Evolutionary conservation across 2,888 invertebrate species (phyloP).

Genomic region (Boloria selene): DNA sequence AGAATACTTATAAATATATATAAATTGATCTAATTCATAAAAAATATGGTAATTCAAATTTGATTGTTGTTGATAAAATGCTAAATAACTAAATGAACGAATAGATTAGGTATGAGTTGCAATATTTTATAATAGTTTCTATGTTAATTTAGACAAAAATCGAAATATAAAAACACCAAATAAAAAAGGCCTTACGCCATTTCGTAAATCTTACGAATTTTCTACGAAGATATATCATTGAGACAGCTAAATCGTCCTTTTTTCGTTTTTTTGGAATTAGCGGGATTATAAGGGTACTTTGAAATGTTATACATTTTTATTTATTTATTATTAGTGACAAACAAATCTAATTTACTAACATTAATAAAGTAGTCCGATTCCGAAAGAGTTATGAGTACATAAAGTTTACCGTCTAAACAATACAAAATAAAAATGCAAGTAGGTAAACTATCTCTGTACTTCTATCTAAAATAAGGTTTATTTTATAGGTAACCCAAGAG

Average conservation of each 20-base stretch:
- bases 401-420: slow-evolving; percentile 25
- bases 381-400: not conserved
- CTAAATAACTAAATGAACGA: not conserved
- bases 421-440: slow-evolving; percentile 26
- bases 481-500: slow-evolving; percentile 22
- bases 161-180: slow-evolving; percentile 39
- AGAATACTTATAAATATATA: too few relatives aligned
- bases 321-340: slow-evolving; percentile 9
- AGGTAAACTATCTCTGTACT: slow-evolving; percentile 19
- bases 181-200: slow-evolving; percentile 42
- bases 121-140: not conserved
- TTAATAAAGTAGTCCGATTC: not conserved
- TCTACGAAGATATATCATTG: slow-evolving; percentile 63
- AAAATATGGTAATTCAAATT: too few relatives aligned
- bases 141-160: not conserved
- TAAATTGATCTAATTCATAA: too few relatives aligned
- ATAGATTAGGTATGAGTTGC: not conserved
- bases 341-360: not conserved
- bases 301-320: slow-evolving; percentile 22
- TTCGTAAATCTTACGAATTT: slow-evolving; percentile 56
- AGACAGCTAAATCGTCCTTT: slow-evolving; percentile 41
- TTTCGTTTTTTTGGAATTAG: slow-evolving; percentile 36
- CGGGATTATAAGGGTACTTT: slow-evolving; percentile 30
- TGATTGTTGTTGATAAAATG: not conserved
- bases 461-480: slow-evolving; percentile 25